Base-by-base conservation (phyloP, 2,888 invertebrate species). In the Drosophila parthenogenetica region DNA sequence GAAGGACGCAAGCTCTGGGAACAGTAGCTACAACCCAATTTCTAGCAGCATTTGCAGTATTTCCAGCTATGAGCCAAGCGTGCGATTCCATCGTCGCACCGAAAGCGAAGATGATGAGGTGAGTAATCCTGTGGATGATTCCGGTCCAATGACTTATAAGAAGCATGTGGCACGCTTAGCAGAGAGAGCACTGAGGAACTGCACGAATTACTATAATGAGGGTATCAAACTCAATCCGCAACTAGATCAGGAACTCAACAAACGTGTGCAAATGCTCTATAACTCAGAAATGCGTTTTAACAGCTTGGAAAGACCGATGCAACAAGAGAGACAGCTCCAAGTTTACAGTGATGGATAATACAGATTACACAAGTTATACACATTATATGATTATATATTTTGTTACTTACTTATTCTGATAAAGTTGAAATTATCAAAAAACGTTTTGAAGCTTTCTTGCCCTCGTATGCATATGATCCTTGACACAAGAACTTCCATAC, bases 21-120 rank as follows among this genome's bases (percentile, higher is more conserved):
- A 49, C 5, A 55, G 62, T n/a, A 57, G 53, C 40, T 53, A 51
- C 17, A 54, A 49, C 16, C 58, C 60, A 16, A 17, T 58, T 5
- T 40, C 35, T 32, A 48, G 58, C 19, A 62, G 39, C 11, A 51
- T 46, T 22, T 35, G 16, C 1, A 77, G 61, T 14, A 59, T 39
- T 3, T 14, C 39, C 2, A 75, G 49, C 50, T 78, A 75, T 35
- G 65, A 46, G 59, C 72, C 87, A 7, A 83, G 78, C 5, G 71
- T 50, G 7, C 58, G 58, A 14, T 81, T 78, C 57, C 50, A 58
- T 29, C 78, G 81, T 3, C 87, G 81, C 22, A 66, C 69, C 0
- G 55, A 67, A 2, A 51, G 50, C 11, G 45, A 51, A 5, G 71
- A 67, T 4, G 55, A 17, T 3, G 17, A 35, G 5, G 7, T 45